Base-by-base conservation (phyloP, 2,113 vertebrate genomes). In the Phodopus roborovskii region DNA sequence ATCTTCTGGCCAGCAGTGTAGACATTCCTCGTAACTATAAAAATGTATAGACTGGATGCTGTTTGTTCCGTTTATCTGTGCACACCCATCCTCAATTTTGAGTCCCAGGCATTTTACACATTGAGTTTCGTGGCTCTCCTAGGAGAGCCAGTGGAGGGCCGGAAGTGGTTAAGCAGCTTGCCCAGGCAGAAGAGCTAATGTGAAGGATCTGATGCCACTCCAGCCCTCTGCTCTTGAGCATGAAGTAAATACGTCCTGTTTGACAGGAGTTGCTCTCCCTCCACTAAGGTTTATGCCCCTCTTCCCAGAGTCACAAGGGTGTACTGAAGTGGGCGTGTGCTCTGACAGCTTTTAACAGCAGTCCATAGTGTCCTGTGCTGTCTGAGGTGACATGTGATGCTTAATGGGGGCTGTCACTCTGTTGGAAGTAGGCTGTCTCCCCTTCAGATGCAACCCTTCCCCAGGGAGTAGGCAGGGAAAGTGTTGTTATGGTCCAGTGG, bases 331-430 rank as follows among this genome's bases (percentile, higher is more conserved):
- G 58, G 50, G 50, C 36, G 70, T 7, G 12, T 71, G 84, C 73
- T 68, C 91, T 82, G 85, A 77, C 82, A 92, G 92, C 77, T 88
- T 62, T 28, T 95, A 73, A 48, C 33, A 10, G 66, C 0, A 2
- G 30, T 70, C 73, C 78, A 90, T 82, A 78, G 86, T 73, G 71
- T 48, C 58, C 70, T 62, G 87, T 33, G 77, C 93, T 42, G 48
- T 89, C 83, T 95, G 82, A 79, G 56, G 48, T 95, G 95, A 91
- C 77, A 66, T 9, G 60, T 45, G 62, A 62, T 39, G 73, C 60
- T 93, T 58, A 82, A 84, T 39, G 42, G 48, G 81, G 92, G 50
- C 7, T 1, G 12, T 19, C 2, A 0, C 17, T 36, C 3, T 56
- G 26, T 70, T 71, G 79, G 78, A 45, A 48, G 2, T 81, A 93